Base-by-base conservation (phyloP, 2,888 invertebrate genomes). In the Euplexia lucipara region DNA sequence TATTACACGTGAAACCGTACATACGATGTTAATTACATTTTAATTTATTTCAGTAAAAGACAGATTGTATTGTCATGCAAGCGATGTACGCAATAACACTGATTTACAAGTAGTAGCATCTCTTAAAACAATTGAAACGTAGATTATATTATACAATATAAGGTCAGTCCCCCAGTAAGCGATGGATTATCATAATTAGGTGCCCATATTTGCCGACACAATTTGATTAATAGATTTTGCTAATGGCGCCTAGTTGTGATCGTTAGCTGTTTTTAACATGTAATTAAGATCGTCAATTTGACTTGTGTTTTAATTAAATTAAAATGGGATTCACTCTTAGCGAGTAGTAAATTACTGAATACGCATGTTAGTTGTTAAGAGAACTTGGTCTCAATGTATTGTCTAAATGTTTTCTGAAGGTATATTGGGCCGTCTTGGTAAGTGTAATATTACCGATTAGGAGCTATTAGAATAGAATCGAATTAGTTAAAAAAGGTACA, bases 221-320 rank as follows among this genome's bases (percentile, higher is more conserved):
- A 62, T 70, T 73, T 75, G 79, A 79, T 81, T 78, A 62, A 79
- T 70, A n/a, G 70, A 70, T 77, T 75, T 72, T 67, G 75, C 37
- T 75, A 81, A 78, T 70, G 75, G 72, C 74, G 74, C 75, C 81
- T 69, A 70, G 68, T 75, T 82, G 51, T 80, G 78, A 83, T 81
- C 67, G 82, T 6, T 45, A 37, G 7, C 73, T 62, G 53, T 70
- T 72, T 71, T 65, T 44, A 57, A 56, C 57, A 16, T 20, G 59
- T 65, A 63, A 70, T 76, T 67, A 71, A 52, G 34, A 57, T 35
- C 30, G 32, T 41, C n/a, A 49, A 42, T 42, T 26, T 26, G 26
- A 5, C 26, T 26, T 26, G 26, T 26, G 5, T 2, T 26, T 2
- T 26, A 26, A 26, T 26, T 26, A 26, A 26, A 26, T 26, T 26